Conservation (phyloP, 2,797 vertebrate species). For the Enteromius viviparus region DNA sequence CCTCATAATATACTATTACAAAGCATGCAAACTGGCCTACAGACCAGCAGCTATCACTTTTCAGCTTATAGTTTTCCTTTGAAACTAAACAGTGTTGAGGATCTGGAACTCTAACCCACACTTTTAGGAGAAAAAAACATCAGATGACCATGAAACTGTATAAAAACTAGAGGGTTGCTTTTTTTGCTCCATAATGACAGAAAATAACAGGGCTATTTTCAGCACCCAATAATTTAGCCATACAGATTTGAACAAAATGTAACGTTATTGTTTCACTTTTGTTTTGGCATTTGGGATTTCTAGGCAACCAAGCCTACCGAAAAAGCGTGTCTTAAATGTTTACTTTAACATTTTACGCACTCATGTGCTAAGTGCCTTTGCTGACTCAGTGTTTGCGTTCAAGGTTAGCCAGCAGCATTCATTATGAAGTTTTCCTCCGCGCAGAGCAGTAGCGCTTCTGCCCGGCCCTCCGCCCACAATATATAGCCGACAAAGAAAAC, state of each 20-base stretch:
- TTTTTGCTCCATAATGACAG: neutral
- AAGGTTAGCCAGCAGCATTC: constrained; percentile 1
- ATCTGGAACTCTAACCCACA: neutral
- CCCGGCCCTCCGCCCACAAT: neutral
- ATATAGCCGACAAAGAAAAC: constrained; percentile 3
- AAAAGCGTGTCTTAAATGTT: neutral
- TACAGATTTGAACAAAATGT: neutral
- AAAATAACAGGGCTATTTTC: neutral
- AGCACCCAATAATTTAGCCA: neutral
- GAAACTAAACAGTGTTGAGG: neutral
- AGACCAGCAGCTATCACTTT: neutral
- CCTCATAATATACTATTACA: neutral
- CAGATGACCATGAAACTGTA: neutral
- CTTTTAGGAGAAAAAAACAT: neutral
- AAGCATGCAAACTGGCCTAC: neutral
- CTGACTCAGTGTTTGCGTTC: neutral
- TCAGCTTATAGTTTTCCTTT: neutral
- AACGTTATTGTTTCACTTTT: neutral
- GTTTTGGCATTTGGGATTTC: neutral
- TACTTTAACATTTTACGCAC: neutral
- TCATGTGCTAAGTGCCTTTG: neutral
- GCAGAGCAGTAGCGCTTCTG: neutral
- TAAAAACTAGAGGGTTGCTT: neutral
- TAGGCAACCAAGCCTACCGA: neutral
- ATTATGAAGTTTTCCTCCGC: neutral